Evolutionary conservation across 2,113 vertebrate genomes (phyloP).

Genomic region (Laticauda laticaudata): DNA sequence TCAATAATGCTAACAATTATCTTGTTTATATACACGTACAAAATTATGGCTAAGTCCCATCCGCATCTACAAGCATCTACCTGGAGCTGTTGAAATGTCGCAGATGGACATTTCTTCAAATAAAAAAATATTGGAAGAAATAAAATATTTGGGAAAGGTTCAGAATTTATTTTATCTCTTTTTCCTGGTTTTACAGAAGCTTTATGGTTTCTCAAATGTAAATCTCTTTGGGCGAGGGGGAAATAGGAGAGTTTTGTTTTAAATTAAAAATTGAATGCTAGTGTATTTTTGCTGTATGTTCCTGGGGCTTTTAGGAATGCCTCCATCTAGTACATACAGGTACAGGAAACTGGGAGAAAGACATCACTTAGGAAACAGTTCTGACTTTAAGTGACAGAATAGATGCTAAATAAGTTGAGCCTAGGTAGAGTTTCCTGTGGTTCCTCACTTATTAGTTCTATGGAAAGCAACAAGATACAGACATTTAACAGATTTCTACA

Average conservation of each 20-base stretch:
- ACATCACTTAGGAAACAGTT: constrained; percentile 20
- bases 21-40: neutral
- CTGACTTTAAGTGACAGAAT: constrained; percentile 16
- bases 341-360: constrained; percentile 18
- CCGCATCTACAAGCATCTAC: neutral
- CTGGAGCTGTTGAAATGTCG: neutral
- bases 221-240: neutral
- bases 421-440: neutral
- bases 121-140: neutral
- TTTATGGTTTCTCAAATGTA: neutral
- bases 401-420: constrained; percentile 2
- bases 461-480: neutral
- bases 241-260: neutral
- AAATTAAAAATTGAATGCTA: neutral
- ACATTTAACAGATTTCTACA: neutral
- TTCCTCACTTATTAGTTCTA: constrained; percentile 17
- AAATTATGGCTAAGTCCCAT: neutral
- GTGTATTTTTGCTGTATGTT: neutral
- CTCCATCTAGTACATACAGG: neutral
- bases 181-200: neutral
- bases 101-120: neutral
- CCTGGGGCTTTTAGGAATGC: neutral
- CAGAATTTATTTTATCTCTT: neutral
- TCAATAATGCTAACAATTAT: neutral
- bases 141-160: neutral